Conservation (phyloP, 1,140 invertebrate species). For the Drosophila nasuta region DNA sequence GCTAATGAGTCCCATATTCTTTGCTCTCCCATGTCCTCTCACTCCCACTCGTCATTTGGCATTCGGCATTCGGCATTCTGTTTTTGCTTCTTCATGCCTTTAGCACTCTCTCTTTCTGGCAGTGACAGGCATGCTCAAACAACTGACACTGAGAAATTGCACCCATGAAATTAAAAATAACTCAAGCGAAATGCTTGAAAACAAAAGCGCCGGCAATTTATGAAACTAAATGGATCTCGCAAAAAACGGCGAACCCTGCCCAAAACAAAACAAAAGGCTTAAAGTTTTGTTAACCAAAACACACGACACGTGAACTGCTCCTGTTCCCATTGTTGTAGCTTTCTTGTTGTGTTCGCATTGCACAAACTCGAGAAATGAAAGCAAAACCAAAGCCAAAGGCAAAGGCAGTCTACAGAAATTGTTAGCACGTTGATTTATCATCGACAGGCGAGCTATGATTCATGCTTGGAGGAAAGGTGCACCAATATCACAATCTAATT, state of each 20-base stretch:
- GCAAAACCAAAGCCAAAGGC: not conserved
- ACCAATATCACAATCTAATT: conserved; percentile 56
- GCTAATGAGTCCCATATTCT: conserved; percentile 66
- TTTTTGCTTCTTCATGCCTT: conserved; percentile 28
- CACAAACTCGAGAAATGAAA: conserved; percentile 53
- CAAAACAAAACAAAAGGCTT: conserved; percentile 66
- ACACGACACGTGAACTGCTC: conserved; percentile 15
- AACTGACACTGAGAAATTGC: conserved; percentile 81
- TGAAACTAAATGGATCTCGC: conserved; percentile 50
- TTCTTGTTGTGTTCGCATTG: conserved; percentile 8
- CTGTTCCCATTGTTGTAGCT: conserved; percentile 9
- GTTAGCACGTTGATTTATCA: conserved; percentile 78
- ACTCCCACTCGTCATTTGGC: not conserved
- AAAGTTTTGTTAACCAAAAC: conserved; percentile 58
- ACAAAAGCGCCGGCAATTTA: conserved; percentile 76
- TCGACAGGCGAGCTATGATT: conserved; percentile 52
- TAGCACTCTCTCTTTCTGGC: conserved; percentile 45
- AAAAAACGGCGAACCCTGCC: conserved; percentile 2
- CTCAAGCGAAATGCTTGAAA: conserved; percentile 76
- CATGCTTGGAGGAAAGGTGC: conserved; percentile 1
- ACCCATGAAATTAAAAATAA: conserved; percentile 81
- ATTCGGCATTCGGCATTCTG: conserved; percentile 5
- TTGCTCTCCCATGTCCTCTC: not conserved
- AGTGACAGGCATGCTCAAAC: conserved; percentile 40
- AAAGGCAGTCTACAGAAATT: conserved; percentile 53